Percentiles rank a stretch among this genome's conserved stretches.
These are phyloP conservation scores for Xiphias gladius DNA, from an alignment of 2,113 vertebrate species.

Conservation along the genomic window DNA sequence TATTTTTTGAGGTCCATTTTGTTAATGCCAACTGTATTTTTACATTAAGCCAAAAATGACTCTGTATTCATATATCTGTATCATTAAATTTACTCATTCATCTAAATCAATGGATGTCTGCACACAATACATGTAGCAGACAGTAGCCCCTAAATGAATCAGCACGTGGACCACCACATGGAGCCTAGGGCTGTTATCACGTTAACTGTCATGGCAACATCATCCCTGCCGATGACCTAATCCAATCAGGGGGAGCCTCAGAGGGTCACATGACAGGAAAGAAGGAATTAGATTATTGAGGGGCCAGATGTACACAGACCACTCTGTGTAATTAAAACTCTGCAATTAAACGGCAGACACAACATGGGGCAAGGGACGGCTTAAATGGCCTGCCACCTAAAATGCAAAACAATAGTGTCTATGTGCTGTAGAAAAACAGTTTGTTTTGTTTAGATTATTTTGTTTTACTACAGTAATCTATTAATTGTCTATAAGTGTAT, in stretches of 20 bases:
- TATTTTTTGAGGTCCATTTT: not conserved
- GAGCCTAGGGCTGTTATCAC: slow-evolving; percentile 65
- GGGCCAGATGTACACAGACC: slow-evolving; percentile 83
- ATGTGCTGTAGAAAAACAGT: not conserved
- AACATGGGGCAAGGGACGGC: slow-evolving; percentile 38
- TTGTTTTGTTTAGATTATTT: not conserved
- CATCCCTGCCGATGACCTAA: slow-evolving; percentile 87
- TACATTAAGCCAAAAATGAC: not conserved
- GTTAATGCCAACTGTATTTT: not conserved
- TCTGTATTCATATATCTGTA: not conserved
- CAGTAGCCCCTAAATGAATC: slow-evolving; percentile 36
- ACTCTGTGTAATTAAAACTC: slow-evolving; percentile 79
- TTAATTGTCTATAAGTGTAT: not conserved
- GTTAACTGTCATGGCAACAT: slow-evolving; percentile 86
- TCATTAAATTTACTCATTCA: slow-evolving; percentile 9
- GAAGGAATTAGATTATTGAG: slow-evolving; percentile 80
- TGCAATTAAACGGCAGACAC: slow-evolving; percentile 77
- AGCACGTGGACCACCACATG: slow-evolving; percentile 62
- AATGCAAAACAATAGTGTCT: not conserved
- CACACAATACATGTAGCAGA: slow-evolving; percentile 4
- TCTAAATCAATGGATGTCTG: slow-evolving; percentile 10
- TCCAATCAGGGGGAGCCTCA: slow-evolving; percentile 84
- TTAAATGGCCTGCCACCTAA: slow-evolving; percentile 19
- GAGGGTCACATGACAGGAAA: slow-evolving; percentile 85
- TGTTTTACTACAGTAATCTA: not conserved